Base-by-base conservation (phyloP, 2,113 vertebrate genomes). In the Nyctereutes procyonoides region DNA sequence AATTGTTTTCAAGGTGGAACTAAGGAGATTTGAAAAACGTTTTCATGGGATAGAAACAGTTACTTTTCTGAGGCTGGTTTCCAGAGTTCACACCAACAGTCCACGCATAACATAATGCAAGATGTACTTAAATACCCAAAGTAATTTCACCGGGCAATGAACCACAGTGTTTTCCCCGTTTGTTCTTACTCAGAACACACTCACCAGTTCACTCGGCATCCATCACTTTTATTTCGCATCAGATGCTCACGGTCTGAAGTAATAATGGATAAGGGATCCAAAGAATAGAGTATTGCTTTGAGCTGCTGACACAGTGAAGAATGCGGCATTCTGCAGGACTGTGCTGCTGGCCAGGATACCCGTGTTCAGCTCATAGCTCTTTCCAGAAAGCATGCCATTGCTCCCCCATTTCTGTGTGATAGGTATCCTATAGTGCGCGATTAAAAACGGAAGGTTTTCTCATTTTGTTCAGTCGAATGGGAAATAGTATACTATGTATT, bases 191-290 rank as follows among this genome's bases (percentile, higher is more conserved):
- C 58, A 93, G 88, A 96, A 95, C 90, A 96, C 85, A 96, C 96
- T 98, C 97, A 63, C 97, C 93, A 97, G 93, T 98, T 98, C 97
- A 92, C 88, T 98, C 96, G 56, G 98, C 97, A 98, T 97, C 97
- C 97, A 98, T 98, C 98, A 98, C 92, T 98, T 98, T 97, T 98
- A 98, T 98, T 99, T 98, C 98, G 97, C 97, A 98, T 99, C 98
- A 98, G 97, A 98, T 98, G 97, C 86, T 97, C 97, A 98, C 98
- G 98, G 97, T 98, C 97, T 98, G 96, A 89, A 98, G 97, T 0
- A 26, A 96, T 97, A 98, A 92, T 84, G 96, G 98, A 93, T 96
- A 98, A 20, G 95, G 94, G 96, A 97, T 98, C 95, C 96, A 89
- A 96, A 98, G 98, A 95, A 96, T 55, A 97, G 94, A 97, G 95